These are phyloP conservation scores for Danio choprae DNA, from an alignment of 2,797 vertebrate species.

Conservation along the genomic window DNA sequence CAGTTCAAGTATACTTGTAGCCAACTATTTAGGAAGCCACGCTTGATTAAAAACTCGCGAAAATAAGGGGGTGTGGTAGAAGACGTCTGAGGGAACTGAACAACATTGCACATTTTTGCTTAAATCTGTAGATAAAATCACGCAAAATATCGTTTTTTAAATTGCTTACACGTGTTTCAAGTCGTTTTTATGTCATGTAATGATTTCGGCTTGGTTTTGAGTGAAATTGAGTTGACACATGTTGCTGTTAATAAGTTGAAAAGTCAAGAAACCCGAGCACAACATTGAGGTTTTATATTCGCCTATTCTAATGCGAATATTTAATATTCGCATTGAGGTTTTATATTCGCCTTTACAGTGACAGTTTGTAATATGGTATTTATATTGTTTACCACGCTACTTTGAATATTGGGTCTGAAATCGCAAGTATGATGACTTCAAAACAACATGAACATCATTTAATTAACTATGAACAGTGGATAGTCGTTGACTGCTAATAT, in stretches of 20 bases:
- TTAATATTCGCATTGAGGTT: no score
- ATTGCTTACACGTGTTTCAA: not conserved
- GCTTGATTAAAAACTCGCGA: slow-evolving; percentile 18
- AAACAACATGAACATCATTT: no score
- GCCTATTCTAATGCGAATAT: no score
- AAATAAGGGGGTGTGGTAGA: slow-evolving; percentile 73
- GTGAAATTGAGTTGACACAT: not conserved
- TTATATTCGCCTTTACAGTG: no score
- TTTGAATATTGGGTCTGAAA: no score
- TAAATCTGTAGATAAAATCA: not conserved
- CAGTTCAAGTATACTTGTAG: slow-evolving; percentile 41
- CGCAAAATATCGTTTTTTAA: not conserved
- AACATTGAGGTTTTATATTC: no score
- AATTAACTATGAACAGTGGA: no score
- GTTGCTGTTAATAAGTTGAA: not conserved
- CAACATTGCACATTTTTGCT: slow-evolving; percentile 26
- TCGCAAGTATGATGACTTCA: no score
- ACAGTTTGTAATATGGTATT: no score
- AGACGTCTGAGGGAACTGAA: not conserved
- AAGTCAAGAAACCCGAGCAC: not conserved
- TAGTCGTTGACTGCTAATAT: no score
- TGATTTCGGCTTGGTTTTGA: not conserved
- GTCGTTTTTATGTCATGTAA: not conserved
- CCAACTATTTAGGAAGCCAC: fast-evolving
- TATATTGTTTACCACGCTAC: no score